Evolutionary conservation across 2,113 vertebrate species (phyloP).

Genomic region (Conger conger): DNA sequence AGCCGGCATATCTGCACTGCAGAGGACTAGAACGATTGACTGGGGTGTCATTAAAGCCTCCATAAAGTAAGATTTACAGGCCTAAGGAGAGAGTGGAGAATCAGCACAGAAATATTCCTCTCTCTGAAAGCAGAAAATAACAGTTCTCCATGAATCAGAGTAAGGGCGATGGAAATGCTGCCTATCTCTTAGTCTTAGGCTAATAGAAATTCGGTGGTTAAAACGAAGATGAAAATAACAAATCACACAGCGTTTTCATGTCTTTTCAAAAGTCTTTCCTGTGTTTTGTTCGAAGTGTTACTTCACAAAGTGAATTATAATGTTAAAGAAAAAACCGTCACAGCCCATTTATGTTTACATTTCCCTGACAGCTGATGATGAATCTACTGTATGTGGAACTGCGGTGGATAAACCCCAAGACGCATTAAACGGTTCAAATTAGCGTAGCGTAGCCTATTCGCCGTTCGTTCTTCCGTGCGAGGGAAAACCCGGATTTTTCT

Average conservation of each 20-base stretch:
- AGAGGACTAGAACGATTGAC: slow-evolving; percentile 62
- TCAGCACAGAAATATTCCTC: slow-evolving; percentile 55
- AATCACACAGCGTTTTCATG: background rate
- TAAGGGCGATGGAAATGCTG: background rate
- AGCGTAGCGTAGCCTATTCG: background rate
- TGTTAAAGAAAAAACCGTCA: background rate
- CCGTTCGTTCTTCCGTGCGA: background rate
- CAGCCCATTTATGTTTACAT: background rate
- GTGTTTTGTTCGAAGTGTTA: too few relatives aligned
- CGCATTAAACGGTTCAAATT: background rate
- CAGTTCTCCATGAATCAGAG: slow-evolving; percentile 47
- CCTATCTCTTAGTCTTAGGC: background rate
- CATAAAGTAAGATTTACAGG: slow-evolving; percentile 74
- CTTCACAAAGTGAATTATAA: too few relatives aligned
- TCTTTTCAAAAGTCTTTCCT: background rate
- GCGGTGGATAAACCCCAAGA: background rate
- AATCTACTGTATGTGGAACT: background rate
- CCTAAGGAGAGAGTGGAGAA: slow-evolving; percentile 56
- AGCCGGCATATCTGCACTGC: slow-evolving; percentile 68
- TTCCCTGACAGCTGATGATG: background rate
- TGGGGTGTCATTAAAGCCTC: slow-evolving; percentile 69
- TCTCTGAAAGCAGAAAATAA: slow-evolving; percentile 45
- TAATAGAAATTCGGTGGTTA: background rate
- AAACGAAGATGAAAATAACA: slow-evolving; percentile 5
- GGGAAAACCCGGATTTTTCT: background rate